A percentile compares a stretch with the other conserved stretches of the same genome.
Conservation (phyloP, 2,797 vertebrate species). For the Merluccius polli region DNA sequence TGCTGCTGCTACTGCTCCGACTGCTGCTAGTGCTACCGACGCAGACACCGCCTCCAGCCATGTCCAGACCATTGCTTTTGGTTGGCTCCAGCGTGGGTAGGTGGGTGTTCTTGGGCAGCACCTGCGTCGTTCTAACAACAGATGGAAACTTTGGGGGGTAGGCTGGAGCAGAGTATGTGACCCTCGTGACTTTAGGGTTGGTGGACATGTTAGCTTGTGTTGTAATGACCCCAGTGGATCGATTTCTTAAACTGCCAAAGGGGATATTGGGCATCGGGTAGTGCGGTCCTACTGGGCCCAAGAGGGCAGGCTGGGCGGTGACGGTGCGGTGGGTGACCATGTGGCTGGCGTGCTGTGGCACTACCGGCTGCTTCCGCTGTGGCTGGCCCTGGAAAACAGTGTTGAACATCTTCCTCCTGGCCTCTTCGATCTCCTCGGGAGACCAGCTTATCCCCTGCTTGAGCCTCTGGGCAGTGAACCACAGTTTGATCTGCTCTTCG, state of each 20-base stretch:
- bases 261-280: slow-evolving; percentile 81
- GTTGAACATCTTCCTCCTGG: slow-evolving; percentile 97
- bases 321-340: slow-evolving; percentile 76
- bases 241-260: slow-evolving; percentile 77
- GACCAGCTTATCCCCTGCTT: slow-evolving; percentile 99
- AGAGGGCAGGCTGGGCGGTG: slow-evolving; percentile 71
- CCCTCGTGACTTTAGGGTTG: slow-evolving; percentile 79
- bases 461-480: slow-evolving; percentile 96
- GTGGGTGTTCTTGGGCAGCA: slow-evolving; percentile 60
- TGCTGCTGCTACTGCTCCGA: slow-evolving; percentile 67
- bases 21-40: slow-evolving; percentile 66
- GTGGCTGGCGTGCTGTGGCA: slow-evolving; percentile 72
- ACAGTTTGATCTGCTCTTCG: slow-evolving; percentile 98
- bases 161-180: slow-evolving; percentile 75
- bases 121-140: slow-evolving; percentile 61
- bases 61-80: slow-evolving; percentile 63
- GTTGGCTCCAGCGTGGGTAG: slow-evolving; percentile 60
- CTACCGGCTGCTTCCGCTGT: slow-evolving; percentile 69
- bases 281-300: slow-evolving; percentile 74
- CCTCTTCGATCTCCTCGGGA: slow-evolving; percentile 95
- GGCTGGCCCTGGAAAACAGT: slow-evolving; percentile 91
- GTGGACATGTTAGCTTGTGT: slow-evolving; percentile 82
- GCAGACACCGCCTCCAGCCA: slow-evolving; percentile 58
- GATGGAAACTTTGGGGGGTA: slow-evolving; percentile 74
- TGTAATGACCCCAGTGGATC: slow-evolving; percentile 77